A percentile compares a stretch with the other conserved stretches of the same genome.
Conservation (phyloP, 2,888 invertebrate genomes). For the Drosophila stalkeri region DNA sequence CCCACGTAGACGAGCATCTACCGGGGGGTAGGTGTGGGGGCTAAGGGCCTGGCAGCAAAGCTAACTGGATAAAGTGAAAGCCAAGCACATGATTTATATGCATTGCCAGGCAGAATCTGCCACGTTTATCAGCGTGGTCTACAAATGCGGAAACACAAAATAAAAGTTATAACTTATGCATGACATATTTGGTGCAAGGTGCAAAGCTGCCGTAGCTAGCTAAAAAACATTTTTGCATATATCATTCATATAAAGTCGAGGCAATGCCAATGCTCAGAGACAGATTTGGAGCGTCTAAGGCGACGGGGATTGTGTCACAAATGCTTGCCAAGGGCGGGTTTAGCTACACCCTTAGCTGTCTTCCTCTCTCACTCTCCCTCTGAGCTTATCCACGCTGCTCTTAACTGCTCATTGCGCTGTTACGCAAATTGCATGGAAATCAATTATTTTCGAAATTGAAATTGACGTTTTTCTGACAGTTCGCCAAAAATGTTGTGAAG, state of each 20-base stretch:
- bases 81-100: conserved; percentile 76
- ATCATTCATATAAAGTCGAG: conserved; percentile 46
- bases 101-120: conserved; percentile 52
- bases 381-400: conserved; percentile 13
- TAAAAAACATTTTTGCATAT: conserved; percentile 53
- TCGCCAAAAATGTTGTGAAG: conserved; percentile 76
- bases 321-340: too few relatives aligned
- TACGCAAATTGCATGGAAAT: conserved; percentile 79
- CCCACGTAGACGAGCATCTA: conserved; percentile 56
- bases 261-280: conserved; percentile 27
- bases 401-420: conserved; percentile 72
- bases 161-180: conserved; percentile 80
- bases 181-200: conserved; percentile 78
- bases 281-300: neutral
- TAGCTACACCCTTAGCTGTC: too few relatives aligned
- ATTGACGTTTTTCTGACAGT: conserved; percentile 80
- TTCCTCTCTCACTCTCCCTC: too few relatives aligned
- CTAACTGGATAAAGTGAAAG: conserved; percentile 57
- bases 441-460: conserved; percentile 82
- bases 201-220: conserved; percentile 57
- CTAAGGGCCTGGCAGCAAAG: conserved; percentile 16
- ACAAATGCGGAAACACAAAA: conserved; percentile 75
- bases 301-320: too few relatives aligned
- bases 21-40: neutral
- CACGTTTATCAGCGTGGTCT: conserved; percentile 60